phyloP scores from a whole-genome alignment of 1,140 invertebrate species.

The Lordiphosa clarofinis region DNA sequence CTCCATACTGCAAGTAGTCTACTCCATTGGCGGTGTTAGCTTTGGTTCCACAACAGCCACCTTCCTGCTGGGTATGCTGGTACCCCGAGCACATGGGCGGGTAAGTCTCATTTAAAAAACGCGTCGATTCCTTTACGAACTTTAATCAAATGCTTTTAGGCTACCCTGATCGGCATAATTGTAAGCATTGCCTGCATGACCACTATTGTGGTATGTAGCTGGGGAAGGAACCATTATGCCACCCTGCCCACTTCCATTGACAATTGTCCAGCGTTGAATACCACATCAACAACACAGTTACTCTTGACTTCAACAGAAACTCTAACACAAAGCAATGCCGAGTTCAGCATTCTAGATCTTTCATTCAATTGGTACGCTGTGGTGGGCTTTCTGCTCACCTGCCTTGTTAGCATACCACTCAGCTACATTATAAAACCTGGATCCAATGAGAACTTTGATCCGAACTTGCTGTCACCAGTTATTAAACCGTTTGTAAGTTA shows the following conservation, averaged over 20 bases:
- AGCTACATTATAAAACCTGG: slow-evolving; percentile 72
- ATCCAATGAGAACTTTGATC: slow-evolving; percentile 60
- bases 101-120: slow-evolving; percentile 73
- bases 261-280: slow-evolving; percentile 81
- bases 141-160: slow-evolving; percentile 21
- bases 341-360: slow-evolving; percentile 81
- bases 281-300: slow-evolving; percentile 16
- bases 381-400: slow-evolving; percentile 83
- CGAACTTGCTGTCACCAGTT: slow-evolving; percentile 79
- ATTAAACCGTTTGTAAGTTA: slow-evolving; percentile 50
- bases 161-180: slow-evolving; percentile 84
- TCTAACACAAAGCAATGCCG: background rate
- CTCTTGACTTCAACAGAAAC: slow-evolving; percentile 2
- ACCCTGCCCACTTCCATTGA: slow-evolving; percentile 81
- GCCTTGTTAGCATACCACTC: slow-evolving; percentile 81
- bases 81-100: slow-evolving; percentile 84
- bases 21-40: slow-evolving; percentile 83
- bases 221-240: slow-evolving; percentile 77
- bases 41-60: slow-evolving; percentile 86
- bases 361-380: slow-evolving; percentile 84
- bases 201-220: slow-evolving; percentile 88
- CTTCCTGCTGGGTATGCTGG: slow-evolving; percentile 88
- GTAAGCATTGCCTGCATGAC: slow-evolving; percentile 84
- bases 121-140: background rate
- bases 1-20: slow-evolving; percentile 83